phyloP scores from a whole-genome alignment of 2,797 vertebrate species.

The Gephyroberyx darwinii region DNA sequence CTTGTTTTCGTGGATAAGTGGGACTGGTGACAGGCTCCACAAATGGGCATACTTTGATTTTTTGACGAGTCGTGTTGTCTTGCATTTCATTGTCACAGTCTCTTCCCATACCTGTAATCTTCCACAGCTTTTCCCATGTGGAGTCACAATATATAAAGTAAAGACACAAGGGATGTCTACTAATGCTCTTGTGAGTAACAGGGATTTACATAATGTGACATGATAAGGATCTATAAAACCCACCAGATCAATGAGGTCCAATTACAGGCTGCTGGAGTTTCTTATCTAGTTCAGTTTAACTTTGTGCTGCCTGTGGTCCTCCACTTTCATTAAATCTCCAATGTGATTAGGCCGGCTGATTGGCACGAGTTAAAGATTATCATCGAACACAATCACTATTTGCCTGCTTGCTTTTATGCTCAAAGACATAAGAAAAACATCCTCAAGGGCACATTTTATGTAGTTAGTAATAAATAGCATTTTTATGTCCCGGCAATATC shows the following conservation, averaged over 20 bases:
- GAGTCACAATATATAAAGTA: slow-evolving; percentile 50
- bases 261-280: slow-evolving; percentile 79
- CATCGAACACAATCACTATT: slow-evolving; percentile 64
- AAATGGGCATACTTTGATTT: not conserved
- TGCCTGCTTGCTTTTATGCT: slow-evolving; percentile 69
- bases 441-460: slow-evolving; percentile 75
- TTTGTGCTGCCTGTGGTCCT: slow-evolving; percentile 76
- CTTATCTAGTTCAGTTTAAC: slow-evolving; percentile 79
- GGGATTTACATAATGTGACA: slow-evolving; percentile 77
- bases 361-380: slow-evolving; percentile 76
- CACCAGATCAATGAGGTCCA: slow-evolving; percentile 80
- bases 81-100: not conserved
- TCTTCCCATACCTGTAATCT: slow-evolving; percentile 1
- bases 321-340: slow-evolving; percentile 79
- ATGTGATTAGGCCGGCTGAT: slow-evolving; percentile 76
- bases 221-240: slow-evolving; percentile 79
- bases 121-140: slow-evolving; percentile 17
- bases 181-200: slow-evolving; percentile 60
- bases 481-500: slow-evolving; percentile 10
- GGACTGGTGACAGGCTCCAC: not conserved
- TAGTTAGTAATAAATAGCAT: slow-evolving; percentile 29
- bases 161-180: slow-evolving; percentile 56
- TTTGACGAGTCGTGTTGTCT: not conserved
- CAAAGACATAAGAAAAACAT: slow-evolving; percentile 68
- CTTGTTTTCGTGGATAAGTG: not conserved